A percentile compares a stretch with the other conserved stretches of the same genome.
phyloP scores from a whole-genome alignment of 1,140 invertebrate species.

The Schlechtendalia chinensis region DNA sequence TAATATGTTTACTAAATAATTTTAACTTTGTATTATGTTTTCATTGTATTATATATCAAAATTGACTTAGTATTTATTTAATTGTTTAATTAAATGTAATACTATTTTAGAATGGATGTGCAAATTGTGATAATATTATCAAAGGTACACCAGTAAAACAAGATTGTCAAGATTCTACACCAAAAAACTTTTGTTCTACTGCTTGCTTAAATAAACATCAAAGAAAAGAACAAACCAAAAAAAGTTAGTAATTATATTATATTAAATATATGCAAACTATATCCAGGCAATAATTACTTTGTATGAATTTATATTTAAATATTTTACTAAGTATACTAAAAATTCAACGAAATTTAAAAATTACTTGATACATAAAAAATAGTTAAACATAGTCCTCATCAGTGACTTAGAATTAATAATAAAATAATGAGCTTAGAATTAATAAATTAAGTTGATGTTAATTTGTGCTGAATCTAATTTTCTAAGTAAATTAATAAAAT shows the following conservation, averaged over 20 bases:
- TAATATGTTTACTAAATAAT: not conserved
- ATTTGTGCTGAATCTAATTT: no score
- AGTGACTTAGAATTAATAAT: no score
- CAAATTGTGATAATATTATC: conserved; percentile 82
- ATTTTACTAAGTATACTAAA: no score
- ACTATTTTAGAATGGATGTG: conserved; percentile 66
- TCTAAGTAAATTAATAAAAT: no score
- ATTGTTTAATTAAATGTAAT: not conserved
- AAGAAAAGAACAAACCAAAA: conserved; percentile 64
- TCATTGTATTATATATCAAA: not conserved
- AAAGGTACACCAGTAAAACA: conserved; percentile 62
- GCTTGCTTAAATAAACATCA: conserved; percentile 78
- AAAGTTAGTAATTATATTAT: conserved; percentile 44
- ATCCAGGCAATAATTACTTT: no score
- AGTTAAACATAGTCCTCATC: no score
- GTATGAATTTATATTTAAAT: no score
- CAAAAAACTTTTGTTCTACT: conserved; percentile 80
- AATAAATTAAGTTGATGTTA: no score
- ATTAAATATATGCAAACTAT: not conserved
- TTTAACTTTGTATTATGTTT: not conserved
- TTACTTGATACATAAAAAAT: no score
- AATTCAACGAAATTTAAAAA: no score
- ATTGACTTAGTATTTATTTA: not conserved
- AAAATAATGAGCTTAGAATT: no score
- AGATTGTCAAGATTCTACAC: conserved; percentile 60